A percentile compares a stretch with the other conserved stretches of the same genome.
Conservation (phyloP, 2,797 vertebrate genomes). For the Xiphophorus birchmanni region DNA sequence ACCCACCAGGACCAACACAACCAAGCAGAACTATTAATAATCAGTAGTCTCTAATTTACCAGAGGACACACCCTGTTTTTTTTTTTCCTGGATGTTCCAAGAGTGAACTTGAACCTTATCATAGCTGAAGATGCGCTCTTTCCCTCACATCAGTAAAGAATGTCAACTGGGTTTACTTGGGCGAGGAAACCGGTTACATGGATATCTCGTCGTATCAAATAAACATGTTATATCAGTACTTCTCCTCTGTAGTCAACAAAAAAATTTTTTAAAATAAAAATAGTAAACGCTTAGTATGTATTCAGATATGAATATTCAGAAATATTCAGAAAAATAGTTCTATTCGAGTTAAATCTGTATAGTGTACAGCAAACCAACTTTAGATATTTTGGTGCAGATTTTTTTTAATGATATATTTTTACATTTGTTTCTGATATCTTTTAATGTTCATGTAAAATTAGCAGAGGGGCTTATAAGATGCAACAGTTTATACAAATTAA, state of each 20-base stretch:
- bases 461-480: neutral
- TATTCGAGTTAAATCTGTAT: neutral
- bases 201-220: neutral
- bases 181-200: neutral
- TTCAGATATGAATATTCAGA: neutral
- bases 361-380: neutral
- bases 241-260: neutral
- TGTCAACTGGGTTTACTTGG: neutral
- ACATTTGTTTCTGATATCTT: neutral
- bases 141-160: neutral
- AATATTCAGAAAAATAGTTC: neutral
- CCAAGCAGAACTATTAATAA: constrained; percentile 1
- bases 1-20: neutral
- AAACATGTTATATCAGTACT: neutral
- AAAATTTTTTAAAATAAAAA: neutral
- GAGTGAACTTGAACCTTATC: constrained; percentile 1
- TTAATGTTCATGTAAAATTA: neutral
- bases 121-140: constrained; percentile 2
- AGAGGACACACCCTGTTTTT: neutral
- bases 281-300: neutral
- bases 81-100: neutral
- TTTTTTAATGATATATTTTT: neutral
- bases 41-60: constrained; percentile 9
- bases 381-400: neutral
- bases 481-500: neutral